Conservation (phyloP, 2,113 vertebrate genomes). For the Daubentonia madagascariensis region DNA sequence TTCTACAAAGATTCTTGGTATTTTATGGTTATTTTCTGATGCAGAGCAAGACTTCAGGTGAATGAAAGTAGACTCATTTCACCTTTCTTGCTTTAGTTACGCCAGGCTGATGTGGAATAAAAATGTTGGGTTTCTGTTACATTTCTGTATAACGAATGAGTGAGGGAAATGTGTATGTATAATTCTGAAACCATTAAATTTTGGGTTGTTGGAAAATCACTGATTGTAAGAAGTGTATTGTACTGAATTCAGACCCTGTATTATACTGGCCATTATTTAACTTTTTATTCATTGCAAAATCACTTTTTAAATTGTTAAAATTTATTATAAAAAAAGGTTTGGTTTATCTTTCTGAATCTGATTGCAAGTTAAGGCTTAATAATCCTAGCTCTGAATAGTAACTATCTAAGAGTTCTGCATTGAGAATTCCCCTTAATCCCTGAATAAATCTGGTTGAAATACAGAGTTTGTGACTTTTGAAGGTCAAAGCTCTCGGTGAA, state of each 20-base stretch:
- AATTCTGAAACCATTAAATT: neutral
- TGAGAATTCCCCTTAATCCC: neutral
- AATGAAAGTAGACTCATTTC: slow-evolving; percentile 16
- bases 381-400: neutral
- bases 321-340: neutral
- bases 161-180: neutral
- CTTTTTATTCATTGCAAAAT: neutral
- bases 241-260: neutral
- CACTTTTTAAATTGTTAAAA: neutral
- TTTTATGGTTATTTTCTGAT: slow-evolving; percentile 41
- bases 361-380: neutral
- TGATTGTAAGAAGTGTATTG: neutral
- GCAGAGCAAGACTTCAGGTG: neutral
- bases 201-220: neutral
- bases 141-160: neutral
- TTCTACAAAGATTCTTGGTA: slow-evolving; percentile 36
- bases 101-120: neutral
- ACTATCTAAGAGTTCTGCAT: neutral
- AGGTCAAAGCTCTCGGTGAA: neutral
- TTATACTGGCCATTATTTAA: neutral
- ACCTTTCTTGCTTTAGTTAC: neutral
- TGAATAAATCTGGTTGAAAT: neutral
- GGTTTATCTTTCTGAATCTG: neutral
- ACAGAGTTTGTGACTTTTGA: neutral
- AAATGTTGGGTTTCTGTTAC: neutral